Conservation (phyloP, 2,888 invertebrate genomes). For the Hesperia comma region DNA sequence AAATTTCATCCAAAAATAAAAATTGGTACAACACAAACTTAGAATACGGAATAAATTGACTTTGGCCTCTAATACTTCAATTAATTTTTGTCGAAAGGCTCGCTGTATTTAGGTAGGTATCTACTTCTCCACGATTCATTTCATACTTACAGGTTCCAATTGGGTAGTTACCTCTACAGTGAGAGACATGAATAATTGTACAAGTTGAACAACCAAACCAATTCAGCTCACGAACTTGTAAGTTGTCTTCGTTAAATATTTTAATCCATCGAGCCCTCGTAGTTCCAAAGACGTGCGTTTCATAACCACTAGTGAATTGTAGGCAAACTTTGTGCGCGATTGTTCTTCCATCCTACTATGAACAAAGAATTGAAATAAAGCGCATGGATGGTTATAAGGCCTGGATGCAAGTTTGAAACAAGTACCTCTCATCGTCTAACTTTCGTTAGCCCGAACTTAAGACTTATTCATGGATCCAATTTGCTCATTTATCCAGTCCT, state of each 20-base stretch:
- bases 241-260: conserved; percentile 14
- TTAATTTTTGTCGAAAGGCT: too few species aligned
- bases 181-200: background rate
- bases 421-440: conserved; percentile 25
- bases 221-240: conserved; percentile 6
- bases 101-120: too few species aligned
- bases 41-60: too few species aligned
- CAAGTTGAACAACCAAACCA: conserved; percentile 39
- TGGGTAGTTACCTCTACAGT: too few species aligned
- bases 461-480: conserved; percentile 12
- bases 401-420: background rate
- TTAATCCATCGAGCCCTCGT: conserved; percentile 29
- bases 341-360: conserved; percentile 44
- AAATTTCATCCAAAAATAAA: too few species aligned
- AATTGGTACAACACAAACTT: too few species aligned
- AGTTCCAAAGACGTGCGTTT: conserved; percentile 42
- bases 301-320: conserved; percentile 46
- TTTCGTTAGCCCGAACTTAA: conserved; percentile 29
- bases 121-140: too few species aligned
- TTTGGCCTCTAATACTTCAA: too few species aligned
- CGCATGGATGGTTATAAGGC: conserved; percentile 2
- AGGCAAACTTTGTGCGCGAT: conserved; percentile 51
- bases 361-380: conserved; percentile 46
- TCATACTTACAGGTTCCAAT: too few species aligned
- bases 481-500: conserved; percentile 7